Percentiles rank a stretch among this genome's conserved stretches.
Conservation (phyloP, 1,140 invertebrate genomes). For the Philaenus spumarius region DNA sequence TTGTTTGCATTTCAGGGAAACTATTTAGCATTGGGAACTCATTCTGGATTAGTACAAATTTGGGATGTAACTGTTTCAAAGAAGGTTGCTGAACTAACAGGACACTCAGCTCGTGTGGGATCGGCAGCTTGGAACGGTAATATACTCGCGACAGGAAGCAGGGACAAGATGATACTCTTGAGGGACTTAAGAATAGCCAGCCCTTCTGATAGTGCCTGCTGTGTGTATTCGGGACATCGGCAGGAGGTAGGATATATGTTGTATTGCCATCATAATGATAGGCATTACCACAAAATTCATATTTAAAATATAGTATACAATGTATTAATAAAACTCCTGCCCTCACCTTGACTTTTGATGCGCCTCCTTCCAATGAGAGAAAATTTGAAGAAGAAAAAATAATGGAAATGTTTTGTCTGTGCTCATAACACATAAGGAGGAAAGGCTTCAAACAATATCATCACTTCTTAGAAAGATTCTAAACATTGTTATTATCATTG, state of each 20-base stretch:
- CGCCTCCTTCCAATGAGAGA: too few relatives aligned
- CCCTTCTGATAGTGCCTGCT: constrained; percentile 58
- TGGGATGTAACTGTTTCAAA: constrained; percentile 97
- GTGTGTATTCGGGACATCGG: constrained; percentile 75
- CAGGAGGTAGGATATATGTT: constrained; percentile 58
- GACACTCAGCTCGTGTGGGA: constrained; percentile 87
- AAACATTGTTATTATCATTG: too few relatives aligned
- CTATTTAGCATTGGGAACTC: constrained; percentile 94
- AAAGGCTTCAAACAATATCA: too few relatives aligned
- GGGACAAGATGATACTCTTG: constrained; percentile 91
- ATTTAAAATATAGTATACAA: too few relatives aligned
- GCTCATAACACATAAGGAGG: too few relatives aligned
- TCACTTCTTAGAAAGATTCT: too few relatives aligned
- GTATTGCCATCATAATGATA: too few relatives aligned
- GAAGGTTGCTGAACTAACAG: constrained; percentile 79
- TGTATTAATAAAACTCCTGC: too few relatives aligned
- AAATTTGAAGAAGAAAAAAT: too few relatives aligned
- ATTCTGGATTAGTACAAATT: constrained; percentile 93
- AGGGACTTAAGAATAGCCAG: constrained; percentile 86
- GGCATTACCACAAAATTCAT: too few relatives aligned
- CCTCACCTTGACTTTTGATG: too few relatives aligned
- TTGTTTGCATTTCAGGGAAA: constrained; percentile 62
- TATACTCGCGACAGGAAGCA: constrained; percentile 89
- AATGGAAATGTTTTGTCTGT: too few relatives aligned
- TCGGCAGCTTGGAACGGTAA: constrained; percentile 98